A percentile compares a stretch with the other conserved stretches of the same genome.
These are phyloP conservation scores for Synanthedon formicaeformis DNA, from an alignment of 2,888 invertebrate species.

Conservation along the genomic window DNA sequence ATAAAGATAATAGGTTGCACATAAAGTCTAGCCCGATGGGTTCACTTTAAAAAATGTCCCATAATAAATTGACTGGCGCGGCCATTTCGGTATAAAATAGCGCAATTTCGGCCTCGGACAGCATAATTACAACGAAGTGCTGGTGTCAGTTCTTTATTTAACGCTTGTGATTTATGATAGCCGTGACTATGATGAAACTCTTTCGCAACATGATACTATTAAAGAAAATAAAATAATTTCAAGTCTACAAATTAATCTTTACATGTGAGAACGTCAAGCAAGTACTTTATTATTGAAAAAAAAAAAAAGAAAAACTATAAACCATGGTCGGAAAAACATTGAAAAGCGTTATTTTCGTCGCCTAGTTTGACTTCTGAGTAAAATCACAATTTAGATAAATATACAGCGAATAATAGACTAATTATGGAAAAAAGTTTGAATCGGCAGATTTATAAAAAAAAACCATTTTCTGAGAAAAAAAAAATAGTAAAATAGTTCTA, in stretches of 20 bases:
- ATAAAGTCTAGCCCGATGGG: neutral
- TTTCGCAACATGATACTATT: slow-evolving; percentile 12
- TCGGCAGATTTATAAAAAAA: too few species aligned
- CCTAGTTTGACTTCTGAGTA: too few species aligned
- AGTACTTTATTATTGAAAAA: too few species aligned
- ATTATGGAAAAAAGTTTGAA: too few species aligned
- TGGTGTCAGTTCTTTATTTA: slow-evolving; percentile 7
- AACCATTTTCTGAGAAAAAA: too few species aligned
- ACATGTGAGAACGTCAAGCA: neutral
- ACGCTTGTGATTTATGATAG: slow-evolving; percentile 19
- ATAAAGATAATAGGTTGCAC: too few species aligned
- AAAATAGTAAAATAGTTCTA: too few species aligned
- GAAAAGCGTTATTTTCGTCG: too few species aligned
- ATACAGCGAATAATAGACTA: too few species aligned
- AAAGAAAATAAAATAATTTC: neutral
- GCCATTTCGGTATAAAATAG: neutral
- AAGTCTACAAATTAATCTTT: neutral
- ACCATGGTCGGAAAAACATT: too few species aligned
- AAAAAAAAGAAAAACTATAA: neutral
- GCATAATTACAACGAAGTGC: neutral
- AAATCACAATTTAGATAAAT: too few species aligned
- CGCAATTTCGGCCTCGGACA: neutral
- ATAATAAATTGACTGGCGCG: neutral
- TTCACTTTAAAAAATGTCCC: neutral
- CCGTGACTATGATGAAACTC: slow-evolving; percentile 15